Percentiles rank a stretch among this genome's conserved stretches.
Conservation (phyloP, 2,797 vertebrate genomes). For the Cirrhinus mrigala region DNA sequence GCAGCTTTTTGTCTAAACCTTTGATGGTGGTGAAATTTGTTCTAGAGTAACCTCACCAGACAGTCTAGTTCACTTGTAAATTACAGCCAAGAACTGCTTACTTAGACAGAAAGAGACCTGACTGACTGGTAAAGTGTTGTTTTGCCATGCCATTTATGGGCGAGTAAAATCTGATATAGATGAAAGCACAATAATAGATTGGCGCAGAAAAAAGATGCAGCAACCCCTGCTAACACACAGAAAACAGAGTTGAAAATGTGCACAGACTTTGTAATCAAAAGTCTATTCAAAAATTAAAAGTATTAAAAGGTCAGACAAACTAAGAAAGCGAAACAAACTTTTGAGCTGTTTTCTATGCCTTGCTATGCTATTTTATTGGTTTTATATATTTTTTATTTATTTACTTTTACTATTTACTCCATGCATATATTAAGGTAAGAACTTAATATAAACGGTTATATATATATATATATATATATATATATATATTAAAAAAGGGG, state of each 20-base stretch:
- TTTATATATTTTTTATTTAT: not conserved
- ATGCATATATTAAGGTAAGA: not conserved
- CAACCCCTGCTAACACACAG: not conserved
- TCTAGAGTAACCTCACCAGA: not conserved
- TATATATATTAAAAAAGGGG: too few species aligned
- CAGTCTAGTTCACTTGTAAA: not conserved
- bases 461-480: too few species aligned
- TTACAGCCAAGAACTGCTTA: not conserved
- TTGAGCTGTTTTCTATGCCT: not conserved
- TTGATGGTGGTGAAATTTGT: not conserved
- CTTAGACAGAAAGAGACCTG: not conserved
- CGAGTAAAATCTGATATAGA: not conserved
- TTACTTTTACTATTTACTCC: not conserved
- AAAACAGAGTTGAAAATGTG: not conserved
- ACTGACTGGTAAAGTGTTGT: not conserved
- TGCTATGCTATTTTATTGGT: not conserved
- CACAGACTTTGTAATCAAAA: not conserved
- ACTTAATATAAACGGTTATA: too few species aligned
- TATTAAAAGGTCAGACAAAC: not conserved
- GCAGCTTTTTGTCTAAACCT: conserved; percentile 4
- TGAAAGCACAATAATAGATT: not conserved
- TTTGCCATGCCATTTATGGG: not conserved
- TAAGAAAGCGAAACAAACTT: not conserved
- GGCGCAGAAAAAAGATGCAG: not conserved
- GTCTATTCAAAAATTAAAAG: not conserved